Conservation (phyloP, 23 tunicate genomes). For the Trididemnum clinides region DNA sequence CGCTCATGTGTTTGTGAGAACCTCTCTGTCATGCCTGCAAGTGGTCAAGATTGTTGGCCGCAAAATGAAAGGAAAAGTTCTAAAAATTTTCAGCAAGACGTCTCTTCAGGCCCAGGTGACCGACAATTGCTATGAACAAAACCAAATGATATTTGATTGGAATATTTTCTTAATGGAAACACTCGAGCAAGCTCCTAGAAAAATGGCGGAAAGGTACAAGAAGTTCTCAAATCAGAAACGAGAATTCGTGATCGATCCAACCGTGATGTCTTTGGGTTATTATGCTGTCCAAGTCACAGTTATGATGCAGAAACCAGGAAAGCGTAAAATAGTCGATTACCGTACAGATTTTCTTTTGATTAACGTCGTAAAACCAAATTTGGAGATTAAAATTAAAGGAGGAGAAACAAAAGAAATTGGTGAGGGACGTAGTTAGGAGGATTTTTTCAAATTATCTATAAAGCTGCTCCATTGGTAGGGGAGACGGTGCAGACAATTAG, state of each 20-base stretch:
- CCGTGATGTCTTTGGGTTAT: neutral
- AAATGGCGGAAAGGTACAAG: no score
- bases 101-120: neutral
- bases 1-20: neutral
- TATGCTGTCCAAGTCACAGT: neutral
- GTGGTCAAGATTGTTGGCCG: neutral
- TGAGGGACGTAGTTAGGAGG: no score
- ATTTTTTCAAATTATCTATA: no score
- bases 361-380: neutral
- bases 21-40: neutral
- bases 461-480: no score
- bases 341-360: neutral
- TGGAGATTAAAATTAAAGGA: neutral
- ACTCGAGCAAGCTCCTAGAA: neutral
- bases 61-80: neutral
- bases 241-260: neutral
- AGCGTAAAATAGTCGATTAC: neutral
- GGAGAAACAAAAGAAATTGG: constrained; percentile 2
- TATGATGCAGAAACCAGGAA: neutral
- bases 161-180: neutral
- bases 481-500: no score
- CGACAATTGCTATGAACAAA: neutral
- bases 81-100: neutral
- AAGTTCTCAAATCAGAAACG: no score
- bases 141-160: neutral